Evolutionary conservation across 2,888 invertebrate genomes (phyloP).

Genomic region (Mythimna lalbum): DNA sequence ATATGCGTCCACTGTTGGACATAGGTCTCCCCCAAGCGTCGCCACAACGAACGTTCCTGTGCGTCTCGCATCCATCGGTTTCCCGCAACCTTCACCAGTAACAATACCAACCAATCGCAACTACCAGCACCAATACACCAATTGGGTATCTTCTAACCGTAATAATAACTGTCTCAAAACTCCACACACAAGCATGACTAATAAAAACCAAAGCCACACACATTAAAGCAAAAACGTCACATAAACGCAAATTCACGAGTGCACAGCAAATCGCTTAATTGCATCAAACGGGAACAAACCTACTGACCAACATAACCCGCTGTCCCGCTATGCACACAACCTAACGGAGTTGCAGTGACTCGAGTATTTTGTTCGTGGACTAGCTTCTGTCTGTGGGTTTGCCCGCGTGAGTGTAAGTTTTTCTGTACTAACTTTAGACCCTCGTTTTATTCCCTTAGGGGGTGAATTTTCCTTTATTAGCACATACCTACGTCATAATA

Average conservation of each 20-base stretch:
- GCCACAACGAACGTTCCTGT: too few species aligned
- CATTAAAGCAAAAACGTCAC: constrained; percentile 41
- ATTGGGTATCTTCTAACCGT: too few species aligned
- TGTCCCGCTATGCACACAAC: constrained; percentile 66
- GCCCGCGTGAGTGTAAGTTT: background rate
- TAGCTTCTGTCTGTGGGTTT: background rate
- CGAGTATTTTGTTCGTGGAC: constrained; percentile 41
- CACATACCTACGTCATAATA: too few species aligned
- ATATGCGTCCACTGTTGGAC: too few species aligned
- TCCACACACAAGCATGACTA: constrained; percentile 8
- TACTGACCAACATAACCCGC: constrained; percentile 76
- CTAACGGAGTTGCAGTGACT: constrained; percentile 71
- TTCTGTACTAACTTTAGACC: too few species aligned
- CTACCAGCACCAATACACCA: too few species aligned
- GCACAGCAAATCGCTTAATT: constrained; percentile 72
- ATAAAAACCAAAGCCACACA: constrained; percentile 2
- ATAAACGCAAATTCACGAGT: constrained; percentile 51
- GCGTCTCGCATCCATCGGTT: too few species aligned
- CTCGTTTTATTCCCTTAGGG: too few species aligned
- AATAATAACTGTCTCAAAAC: background rate
- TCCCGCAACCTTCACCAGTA: too few species aligned
- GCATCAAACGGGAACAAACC: constrained; percentile 71
- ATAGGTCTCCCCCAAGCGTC: too few species aligned
- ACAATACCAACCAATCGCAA: too few species aligned
- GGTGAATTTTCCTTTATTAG: too few species aligned